Conservation (phyloP, 1,140 invertebrate species). For the Bombus impatiens region DNA sequence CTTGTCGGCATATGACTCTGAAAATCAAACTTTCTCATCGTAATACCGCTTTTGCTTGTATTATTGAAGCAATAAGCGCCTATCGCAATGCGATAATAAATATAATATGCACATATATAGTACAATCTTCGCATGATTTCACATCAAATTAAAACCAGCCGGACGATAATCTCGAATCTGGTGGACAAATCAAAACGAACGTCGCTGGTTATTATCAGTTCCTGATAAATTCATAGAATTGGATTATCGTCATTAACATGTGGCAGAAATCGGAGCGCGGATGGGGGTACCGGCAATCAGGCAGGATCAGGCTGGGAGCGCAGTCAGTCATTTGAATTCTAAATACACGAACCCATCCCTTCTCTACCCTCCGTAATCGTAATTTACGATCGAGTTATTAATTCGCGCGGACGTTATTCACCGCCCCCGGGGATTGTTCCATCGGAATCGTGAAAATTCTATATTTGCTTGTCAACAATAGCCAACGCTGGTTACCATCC, state of each 20-base stretch:
- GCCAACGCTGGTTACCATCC: not conserved
- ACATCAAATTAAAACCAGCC: not conserved
- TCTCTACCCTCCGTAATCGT: constrained; percentile 37
- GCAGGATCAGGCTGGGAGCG: constrained; percentile 13
- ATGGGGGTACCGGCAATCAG: constrained; percentile 17
- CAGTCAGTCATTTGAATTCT: constrained; percentile 53
- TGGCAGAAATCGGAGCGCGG: not conserved
- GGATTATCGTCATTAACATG: constrained; percentile 46
- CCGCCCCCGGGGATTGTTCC: not conserved
- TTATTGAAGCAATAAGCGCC: too few relatives aligned
- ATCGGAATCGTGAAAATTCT: constrained; percentile 66
- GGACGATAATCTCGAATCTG: not conserved
- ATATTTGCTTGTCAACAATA: constrained; percentile 69
- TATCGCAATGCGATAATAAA: too few relatives aligned
- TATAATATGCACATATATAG: not conserved
- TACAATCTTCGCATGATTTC: not conserved
- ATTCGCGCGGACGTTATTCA: constrained; percentile 60
- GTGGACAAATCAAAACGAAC: constrained; percentile 36
- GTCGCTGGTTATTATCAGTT: constrained; percentile 31
- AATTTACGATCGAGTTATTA: constrained; percentile 67
- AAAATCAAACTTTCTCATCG: too few relatives aligned
- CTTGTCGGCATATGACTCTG: too few relatives aligned
- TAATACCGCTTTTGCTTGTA: too few relatives aligned
- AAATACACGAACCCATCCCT: constrained; percentile 26
- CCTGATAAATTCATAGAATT: constrained; percentile 54